Evolutionary conservation across 2,113 vertebrate species (phyloP), one percentile per base, ranked within the genome.

Genomic region (Galemys pyrenaicus): DNA sequence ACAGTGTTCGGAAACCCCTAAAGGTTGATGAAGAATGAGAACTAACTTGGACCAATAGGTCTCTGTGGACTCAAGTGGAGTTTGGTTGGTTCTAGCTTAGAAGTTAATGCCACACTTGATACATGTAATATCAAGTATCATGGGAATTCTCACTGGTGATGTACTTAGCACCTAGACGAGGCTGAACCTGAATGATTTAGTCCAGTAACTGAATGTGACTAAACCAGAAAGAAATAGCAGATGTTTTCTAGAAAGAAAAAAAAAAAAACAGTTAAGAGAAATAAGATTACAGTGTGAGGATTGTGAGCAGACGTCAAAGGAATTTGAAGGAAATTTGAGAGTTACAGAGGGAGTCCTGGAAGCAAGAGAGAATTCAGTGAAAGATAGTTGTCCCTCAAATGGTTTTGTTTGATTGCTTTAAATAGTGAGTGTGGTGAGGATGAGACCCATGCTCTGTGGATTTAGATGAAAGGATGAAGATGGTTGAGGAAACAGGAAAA

Each of bases 371-470:
- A 62, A 71, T n/a, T 30, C 44, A 65, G 39, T 17, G 22, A 87
- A 86, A 87, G 22, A 24, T 19, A 68, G n/a, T 0, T 26, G 2
- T 67, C 54, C 20, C 5, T 17, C 32, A 67, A 64, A 11, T 15
- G 4, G 9, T 15, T 71, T 65, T 64, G 6, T 19, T 78, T 65
- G 5, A 77, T 88, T 37, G 5, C 75, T 88, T 37, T 28, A 56
- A 78, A 82, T 20, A 62, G 35, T 41, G 46, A 35, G 3, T 17
- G 0, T 30, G 19, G 16, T 39, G 22, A 91, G 30, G n/a, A 54
- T 60, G 46, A 54, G 28, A 56, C 20, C 20, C 54, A 0, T 9
- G 16, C 37, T 44, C 0, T 22, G 0, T 0, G 10, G 78, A 6
- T 54, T 82, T 62, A n/a, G 1, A 3, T 16, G 54, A 87, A 81